Base-by-base conservation (phyloP, 35 echinoderm and acorn worm species). In the Ophiothrix spiculata region DNA sequence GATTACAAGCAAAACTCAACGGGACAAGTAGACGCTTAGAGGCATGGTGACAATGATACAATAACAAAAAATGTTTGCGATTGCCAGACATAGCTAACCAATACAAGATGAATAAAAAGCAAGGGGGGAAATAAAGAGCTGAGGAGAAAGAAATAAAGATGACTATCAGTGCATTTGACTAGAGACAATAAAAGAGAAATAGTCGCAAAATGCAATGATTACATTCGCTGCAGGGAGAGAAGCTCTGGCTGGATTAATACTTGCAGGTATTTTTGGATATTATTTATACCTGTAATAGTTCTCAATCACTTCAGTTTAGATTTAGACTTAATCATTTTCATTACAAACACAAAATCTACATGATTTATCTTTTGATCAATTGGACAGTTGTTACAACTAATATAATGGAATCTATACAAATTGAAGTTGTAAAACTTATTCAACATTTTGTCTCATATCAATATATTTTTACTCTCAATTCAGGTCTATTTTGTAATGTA, bases 41-140 rank as follows among this genome's bases (percentile, higher is more conserved):
- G 60, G 60, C 60, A 69, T n/a, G 29, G 60, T 28, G 6, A 25
- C 60, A 69, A 69, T 69, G 60, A 69, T 69, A 69, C 60, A 69
- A 69, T 69, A 69, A 69, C 60, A 69, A 69, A 69, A n/a, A 69
- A 15, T 69, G 60, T 69, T 69, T 69, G 60, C 60, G 29, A 69
- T 69, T 69, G 60, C 25, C n/a, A 69, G 60, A 69, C 60, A 69
- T n/a, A 25, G 60, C 60, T 69, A 15, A 69, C 17, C 25, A 12
- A 10, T 69, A 25, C 17, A 6, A n/a, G 60, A 69, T 25, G 60
- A 69, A 69, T 69, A 69, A 10, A 15, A 12, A 6, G 1, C 3
- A 25, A 69, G 8, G 23, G 25, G 60, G 10, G 23, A 10, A 69
- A 49, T 49, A 10, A 49, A 4, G 25, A 15, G 45, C 45, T 21